A percentile compares a stretch with the other conserved stretches of the same genome.
phyloP scores from a whole-genome alignment of 2,113 vertebrate species.

The Chiloscyllium plagiosum region DNA sequence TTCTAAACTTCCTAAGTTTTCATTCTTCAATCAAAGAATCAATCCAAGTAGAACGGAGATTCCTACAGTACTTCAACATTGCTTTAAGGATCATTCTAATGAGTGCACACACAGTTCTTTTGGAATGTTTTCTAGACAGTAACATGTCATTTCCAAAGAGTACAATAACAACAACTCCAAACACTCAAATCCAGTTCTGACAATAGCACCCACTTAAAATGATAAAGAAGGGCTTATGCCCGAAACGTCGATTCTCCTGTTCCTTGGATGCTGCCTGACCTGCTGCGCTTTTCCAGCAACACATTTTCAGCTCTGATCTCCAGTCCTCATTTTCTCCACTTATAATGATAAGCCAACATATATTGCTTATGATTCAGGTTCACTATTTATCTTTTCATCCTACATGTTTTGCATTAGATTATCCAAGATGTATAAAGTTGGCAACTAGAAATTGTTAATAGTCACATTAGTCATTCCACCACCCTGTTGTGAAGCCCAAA shows the following conservation, averaged over 20 bases:
- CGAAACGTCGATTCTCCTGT: too few relatives aligned
- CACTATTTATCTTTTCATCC: neutral
- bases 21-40: neutral
- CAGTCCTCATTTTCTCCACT: too few relatives aligned
- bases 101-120: neutral
- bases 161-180: neutral
- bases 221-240: too few relatives aligned
- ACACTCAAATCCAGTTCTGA: neutral
- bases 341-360: neutral
- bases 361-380: neutral
- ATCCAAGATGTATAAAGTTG: neutral
- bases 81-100: neutral
- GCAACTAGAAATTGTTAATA: neutral
- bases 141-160: neutral
- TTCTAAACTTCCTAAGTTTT: neutral
- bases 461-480: neutral
- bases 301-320: too few relatives aligned
- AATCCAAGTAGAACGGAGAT: neutral
- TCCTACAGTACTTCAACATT: neutral
- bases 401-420: neutral
- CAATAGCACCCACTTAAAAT: too few relatives aligned
- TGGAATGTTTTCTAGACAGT: neutral
- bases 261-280: too few relatives aligned
- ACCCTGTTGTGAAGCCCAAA: neutral
- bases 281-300: too few relatives aligned